Conservation (phyloP, 2,113 vertebrate genomes). For the Lepidothrix coronata region DNA sequence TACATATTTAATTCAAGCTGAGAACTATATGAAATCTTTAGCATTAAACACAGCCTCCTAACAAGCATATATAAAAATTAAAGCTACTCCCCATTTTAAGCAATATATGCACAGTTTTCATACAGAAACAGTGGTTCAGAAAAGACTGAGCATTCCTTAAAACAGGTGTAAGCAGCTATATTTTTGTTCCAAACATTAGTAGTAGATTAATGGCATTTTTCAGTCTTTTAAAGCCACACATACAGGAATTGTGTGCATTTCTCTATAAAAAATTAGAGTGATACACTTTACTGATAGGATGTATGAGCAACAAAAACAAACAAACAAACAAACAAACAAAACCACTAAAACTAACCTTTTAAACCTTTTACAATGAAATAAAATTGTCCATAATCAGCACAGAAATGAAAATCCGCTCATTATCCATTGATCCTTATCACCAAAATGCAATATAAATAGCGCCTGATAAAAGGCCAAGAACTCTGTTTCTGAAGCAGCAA, state of each 20-base stretch:
- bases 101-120: neutral
- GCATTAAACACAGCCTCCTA: neutral
- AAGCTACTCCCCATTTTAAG: neutral
- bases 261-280: neutral
- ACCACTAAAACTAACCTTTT: neutral
- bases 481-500: conserved; percentile 15
- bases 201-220: neutral
- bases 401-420: conserved; percentile 38
- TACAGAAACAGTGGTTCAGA: neutral
- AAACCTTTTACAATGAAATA: conserved; percentile 20
- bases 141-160: neutral
- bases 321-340: neutral
- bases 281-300: neutral
- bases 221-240: neutral
- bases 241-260: neutral
- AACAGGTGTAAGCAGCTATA: neutral
- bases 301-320: neutral
- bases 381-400: neutral
- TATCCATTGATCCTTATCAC: conserved; percentile 17
- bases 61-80: conserved; percentile 3
- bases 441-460: conserved; percentile 27
- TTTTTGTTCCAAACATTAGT: neutral
- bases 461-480: neutral
- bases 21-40: neutral
- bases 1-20: neutral